Evolutionary conservation across 1,140 invertebrate genomes (phyloP), one percentile per base, ranked within the genome.

Genomic region (Diorhabda sublineata): DNA sequence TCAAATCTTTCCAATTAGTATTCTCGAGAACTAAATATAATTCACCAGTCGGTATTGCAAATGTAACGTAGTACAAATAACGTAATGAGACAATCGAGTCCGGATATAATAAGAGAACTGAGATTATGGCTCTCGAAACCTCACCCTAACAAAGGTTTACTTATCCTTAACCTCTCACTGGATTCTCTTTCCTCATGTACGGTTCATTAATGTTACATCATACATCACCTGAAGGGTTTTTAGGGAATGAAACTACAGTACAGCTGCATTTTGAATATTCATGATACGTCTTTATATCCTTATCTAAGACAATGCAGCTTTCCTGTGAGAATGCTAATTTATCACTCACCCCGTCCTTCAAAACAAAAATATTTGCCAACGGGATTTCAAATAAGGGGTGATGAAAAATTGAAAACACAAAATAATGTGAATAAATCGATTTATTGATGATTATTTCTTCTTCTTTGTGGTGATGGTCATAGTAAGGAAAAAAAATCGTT

Each of bases 201-300:
- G 47, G 6, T 52, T 52, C 47, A 52, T 52, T 52, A 52, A 52
- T 52, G 47, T 52, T 52, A 52, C 47, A 52, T 52, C 47, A 52
- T 52, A 52, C 47, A 52, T 52, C 47, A 52, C 47, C 47, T 52
- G 47, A 52, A 52, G 47, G 47, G 47, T 52, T 52, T 52, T 52
- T 52, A 52, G 47, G 47, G 47, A n/a, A 52, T 52, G 47, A 52
- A 2, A n/a, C 6, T 52, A 52, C 47, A 52, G 47, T n/a, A 52
- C 47, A 52, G 47, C n/a, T 52, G 47, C 47, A 52, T 52, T 52
- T n/a, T 52, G 47, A 52, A 52, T 52, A 52, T 52, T 52, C 47
- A 52, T 52, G 47, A 52, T 52, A 52, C 47, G 47, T 52, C 47
- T 52, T 52, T 52, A 52, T 52, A 8, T 52, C 47, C 6, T 52